phyloP scores from a whole-genome alignment of 2,797 vertebrate species.

The Pseudochirops cupreus region DNA sequence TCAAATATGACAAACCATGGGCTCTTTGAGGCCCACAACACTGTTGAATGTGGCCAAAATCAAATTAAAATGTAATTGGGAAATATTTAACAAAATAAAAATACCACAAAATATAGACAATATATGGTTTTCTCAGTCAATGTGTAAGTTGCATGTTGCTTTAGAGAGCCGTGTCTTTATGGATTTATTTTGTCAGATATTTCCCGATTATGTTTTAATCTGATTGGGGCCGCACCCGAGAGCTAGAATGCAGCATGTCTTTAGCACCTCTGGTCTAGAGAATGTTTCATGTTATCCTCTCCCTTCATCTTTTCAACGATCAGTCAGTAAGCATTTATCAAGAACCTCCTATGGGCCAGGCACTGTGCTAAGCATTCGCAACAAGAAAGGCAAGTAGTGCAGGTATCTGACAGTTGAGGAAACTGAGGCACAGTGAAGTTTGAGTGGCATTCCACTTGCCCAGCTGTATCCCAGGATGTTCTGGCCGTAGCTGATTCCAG shows the following conservation, averaged over 20 bases:
- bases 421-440: background rate
- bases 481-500: background rate
- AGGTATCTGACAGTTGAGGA: background rate
- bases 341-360: background rate
- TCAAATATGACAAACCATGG: background rate
- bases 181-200: background rate
- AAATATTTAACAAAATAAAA: background rate
- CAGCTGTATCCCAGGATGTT: background rate
- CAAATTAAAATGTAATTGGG: background rate
- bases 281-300: background rate
- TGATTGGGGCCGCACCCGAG: too few relatives aligned
- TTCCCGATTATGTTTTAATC: background rate
- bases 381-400: background rate
- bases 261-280: background rate
- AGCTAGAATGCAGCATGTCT: background rate
- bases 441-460: background rate
- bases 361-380: background rate
- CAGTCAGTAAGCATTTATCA: background rate
- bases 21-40: background rate
- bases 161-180: background rate
- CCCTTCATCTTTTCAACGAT: background rate
- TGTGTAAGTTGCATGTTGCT: background rate
- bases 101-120: background rate
- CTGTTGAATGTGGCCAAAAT: background rate
- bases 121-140: background rate